Evolutionary conservation across 1,140 invertebrate species (phyloP), one percentile per base, ranked within the genome.

Genomic region (Drosophila ogumai): DNA sequence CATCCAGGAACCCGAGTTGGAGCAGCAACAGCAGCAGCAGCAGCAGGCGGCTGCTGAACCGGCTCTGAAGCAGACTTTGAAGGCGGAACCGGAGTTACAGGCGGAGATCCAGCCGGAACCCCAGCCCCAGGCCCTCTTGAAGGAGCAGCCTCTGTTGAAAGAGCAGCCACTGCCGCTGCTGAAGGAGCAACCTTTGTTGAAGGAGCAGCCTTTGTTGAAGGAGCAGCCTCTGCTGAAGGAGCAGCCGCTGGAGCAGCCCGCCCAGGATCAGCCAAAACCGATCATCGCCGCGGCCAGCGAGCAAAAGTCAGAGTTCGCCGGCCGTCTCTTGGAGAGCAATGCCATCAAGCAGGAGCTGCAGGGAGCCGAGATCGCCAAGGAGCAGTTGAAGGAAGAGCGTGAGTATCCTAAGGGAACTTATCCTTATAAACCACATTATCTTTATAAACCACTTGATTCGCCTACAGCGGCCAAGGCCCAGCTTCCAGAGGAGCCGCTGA

Each of bases 311-410:
- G 80, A 84, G 55, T 77, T 90, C 13, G 80, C 78, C 2, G 82
- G 66, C 9, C 84, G 84, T 12, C 85, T 78, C n/a, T 59, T 88
- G 50, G 84, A 88, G 40, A 80, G 46, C 56, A 81, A 75, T 60
- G 80, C 68, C 64, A 78, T 84, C 40, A 87, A 87, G 50, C 68
- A 50, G 54, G 84, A 88, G 19, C 54, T 66, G 22, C 50, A 64
- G 17, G 43, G 17, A 22, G 31, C 56, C 5, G 64, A 79, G 6
- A 38, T 69, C 10, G 50, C 61, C 47, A 77, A 79, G 77, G 79
- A 81, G 55, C 67, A 56, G 52, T 8, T 66, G 13, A 81, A 82
- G 34, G 72, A 84, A 59, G 69, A 80, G 3, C 38, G 84, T 88
- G 46, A 84, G 82, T 82, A 55, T 0, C 0, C 1, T 15, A 22